Percentiles rank a stretch among this genome's conserved stretches.
Conservation (phyloP, 2,113 vertebrate genomes). For the Amphiprion ocellaris region DNA sequence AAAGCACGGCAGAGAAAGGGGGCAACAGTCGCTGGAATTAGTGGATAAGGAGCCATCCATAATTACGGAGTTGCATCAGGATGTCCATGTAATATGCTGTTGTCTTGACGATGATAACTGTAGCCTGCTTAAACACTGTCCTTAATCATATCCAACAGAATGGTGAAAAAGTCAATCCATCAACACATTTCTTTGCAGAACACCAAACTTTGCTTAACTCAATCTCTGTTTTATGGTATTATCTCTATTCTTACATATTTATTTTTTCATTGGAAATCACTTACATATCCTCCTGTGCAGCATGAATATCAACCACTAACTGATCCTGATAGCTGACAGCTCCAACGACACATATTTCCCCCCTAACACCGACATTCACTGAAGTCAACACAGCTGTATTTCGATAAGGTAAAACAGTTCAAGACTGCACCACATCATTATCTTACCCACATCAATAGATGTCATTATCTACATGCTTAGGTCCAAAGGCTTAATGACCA, state of each 20-base stretch:
- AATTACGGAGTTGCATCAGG: conserved; percentile 7
- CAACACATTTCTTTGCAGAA: background rate
- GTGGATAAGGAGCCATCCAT: conserved; percentile 25
- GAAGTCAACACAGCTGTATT: conserved; percentile 17
- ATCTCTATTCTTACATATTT: background rate
- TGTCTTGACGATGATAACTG: background rate
- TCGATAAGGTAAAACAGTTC: background rate
- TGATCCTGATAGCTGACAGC: conserved; percentile 1
- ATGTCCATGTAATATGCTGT: background rate
- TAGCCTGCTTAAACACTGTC: background rate
- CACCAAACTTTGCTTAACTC: background rate
- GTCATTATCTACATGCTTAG: conserved; percentile 53
- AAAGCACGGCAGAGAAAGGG: conserved; percentile 9
- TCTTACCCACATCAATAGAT: conserved; percentile 56
- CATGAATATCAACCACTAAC: conserved; percentile 30
- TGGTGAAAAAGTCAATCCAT: background rate
- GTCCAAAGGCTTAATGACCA: conserved; percentile 61
- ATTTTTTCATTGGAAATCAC: conserved; percentile 1
- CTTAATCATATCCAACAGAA: background rate
- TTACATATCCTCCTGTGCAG: conserved; percentile 24
- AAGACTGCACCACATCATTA: conserved; percentile 38
- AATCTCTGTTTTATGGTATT: background rate
- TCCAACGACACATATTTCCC: conserved; percentile 5
- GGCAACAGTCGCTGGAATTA: conserved; percentile 21
- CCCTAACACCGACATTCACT: background rate